Evolutionary conservation across 2,888 invertebrate species (phyloP).

Genomic region (Odontomyia ornata): DNA sequence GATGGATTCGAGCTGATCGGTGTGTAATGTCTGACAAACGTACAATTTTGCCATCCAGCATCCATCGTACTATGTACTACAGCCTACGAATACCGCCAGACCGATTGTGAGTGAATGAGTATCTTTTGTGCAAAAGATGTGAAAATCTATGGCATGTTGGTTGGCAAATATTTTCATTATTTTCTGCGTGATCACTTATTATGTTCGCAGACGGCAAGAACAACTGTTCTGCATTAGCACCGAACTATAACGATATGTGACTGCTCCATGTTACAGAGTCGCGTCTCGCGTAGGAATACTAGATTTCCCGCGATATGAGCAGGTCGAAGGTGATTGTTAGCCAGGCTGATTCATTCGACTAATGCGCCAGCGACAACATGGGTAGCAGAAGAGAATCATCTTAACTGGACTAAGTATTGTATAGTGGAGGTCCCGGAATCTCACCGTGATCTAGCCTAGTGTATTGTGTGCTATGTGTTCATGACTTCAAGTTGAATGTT

Average conservation of each 20-base stretch:
- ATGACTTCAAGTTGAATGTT: constrained; percentile 41
- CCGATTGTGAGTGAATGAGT: neutral
- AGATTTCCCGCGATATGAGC: neutral
- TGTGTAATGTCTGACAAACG: constrained; percentile 17
- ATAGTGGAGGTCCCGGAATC: constrained; percentile 30
- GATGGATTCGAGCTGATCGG: neutral
- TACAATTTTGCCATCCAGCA: constrained; percentile 34
- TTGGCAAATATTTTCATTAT: constrained; percentile 44
- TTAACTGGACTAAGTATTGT: constrained; percentile 26
- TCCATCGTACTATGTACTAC: too few relatives aligned
- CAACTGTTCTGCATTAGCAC: constrained; percentile 28
- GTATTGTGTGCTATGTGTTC: constrained; percentile 1
- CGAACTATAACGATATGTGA: neutral
- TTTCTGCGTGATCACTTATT: constrained; percentile 41
- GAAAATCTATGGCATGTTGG: constrained; percentile 32
- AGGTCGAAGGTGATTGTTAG: constrained; percentile 40
- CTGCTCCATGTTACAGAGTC: neutral
- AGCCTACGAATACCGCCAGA: neutral
- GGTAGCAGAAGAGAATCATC: constrained; percentile 9
- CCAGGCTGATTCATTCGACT: constrained; percentile 15
- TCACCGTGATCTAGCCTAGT: constrained; percentile 7
- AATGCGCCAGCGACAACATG: constrained; percentile 22
- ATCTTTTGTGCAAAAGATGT: constrained; percentile 18
- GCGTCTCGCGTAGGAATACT: neutral
- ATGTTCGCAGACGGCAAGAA: constrained; percentile 17